A percentile compares a stretch with the other conserved stretches of the same genome.
phyloP scores from a whole-genome alignment of 2,888 invertebrate genomes.

The Galerucella calmariensis region DNA sequence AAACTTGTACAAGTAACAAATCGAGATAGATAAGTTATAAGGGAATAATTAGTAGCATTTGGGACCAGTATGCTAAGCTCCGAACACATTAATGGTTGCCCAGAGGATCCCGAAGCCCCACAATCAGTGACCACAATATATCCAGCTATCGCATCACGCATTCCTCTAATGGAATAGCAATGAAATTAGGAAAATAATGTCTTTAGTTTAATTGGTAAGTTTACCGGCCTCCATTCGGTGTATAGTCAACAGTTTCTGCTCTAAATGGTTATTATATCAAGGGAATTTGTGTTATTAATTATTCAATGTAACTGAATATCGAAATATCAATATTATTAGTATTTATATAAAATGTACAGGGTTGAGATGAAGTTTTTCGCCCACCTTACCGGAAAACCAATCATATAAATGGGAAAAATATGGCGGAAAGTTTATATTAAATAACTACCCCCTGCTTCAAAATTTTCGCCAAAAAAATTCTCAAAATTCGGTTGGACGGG shows the following conservation, averaged over 20 bases:
- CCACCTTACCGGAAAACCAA: too few species aligned
- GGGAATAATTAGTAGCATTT: constrained; percentile 53
- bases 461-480: too few species aligned
- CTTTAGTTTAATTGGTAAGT: constrained; percentile 65
- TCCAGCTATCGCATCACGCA: constrained; percentile 64
- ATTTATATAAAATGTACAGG: too few species aligned
- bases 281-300: neutral
- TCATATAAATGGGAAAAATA: too few species aligned
- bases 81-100: constrained; percentile 56
- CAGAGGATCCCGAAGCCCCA: constrained; percentile 50
- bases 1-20: neutral
- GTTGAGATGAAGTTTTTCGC: too few species aligned
- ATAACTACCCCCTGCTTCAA: too few species aligned
- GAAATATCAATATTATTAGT: too few species aligned
- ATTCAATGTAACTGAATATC: too few species aligned
- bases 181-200: constrained; percentile 67
- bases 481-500: too few species aligned
- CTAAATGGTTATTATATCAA: constrained; percentile 53
- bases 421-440: too few species aligned
- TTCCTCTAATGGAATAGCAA: constrained; percentile 66
- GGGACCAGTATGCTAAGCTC: constrained; percentile 48
- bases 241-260: constrained; percentile 29
- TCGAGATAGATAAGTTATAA: constrained; percentile 17
- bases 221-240: constrained; percentile 32
- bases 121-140: constrained; percentile 53